Conservation (phyloP, 1,140 invertebrate genomes). For the Protaetia brevitarsis region DNA sequence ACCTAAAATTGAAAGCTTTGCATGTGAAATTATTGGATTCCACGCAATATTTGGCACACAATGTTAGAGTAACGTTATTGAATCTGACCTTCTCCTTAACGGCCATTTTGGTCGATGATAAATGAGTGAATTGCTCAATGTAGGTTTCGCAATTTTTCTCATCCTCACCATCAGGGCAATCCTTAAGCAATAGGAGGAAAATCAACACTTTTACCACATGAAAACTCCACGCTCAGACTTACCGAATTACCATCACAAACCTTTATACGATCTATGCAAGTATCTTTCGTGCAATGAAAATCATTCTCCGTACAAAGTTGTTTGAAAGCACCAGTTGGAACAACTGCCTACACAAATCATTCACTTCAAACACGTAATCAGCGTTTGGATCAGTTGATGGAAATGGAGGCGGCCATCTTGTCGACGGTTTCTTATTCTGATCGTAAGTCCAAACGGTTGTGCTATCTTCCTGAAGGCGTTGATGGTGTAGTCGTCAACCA, state of each 20-base stretch:
- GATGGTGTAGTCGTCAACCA: not conserved
- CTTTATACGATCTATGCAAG: slow-evolving; percentile 65
- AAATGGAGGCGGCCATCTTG: slow-evolving; percentile 37
- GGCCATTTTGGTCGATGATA: slow-evolving; percentile 48
- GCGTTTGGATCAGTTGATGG: slow-evolving; percentile 53
- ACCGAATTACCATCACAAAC: slow-evolving; percentile 66
- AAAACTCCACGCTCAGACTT: slow-evolving; percentile 15
- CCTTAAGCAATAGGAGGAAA: slow-evolving; percentile 39
- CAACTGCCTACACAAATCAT: slow-evolving; percentile 28
- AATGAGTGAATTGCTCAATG: slow-evolving; percentile 43
- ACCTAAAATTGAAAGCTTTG: slow-evolving; percentile 63
- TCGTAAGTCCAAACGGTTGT: not conserved
- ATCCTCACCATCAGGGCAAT: slow-evolving; percentile 64
- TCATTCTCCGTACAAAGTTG: slow-evolving; percentile 30
- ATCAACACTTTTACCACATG: not conserved
- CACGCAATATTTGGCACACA: slow-evolving; percentile 60
- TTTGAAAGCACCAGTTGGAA: not conserved
- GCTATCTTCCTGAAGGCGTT: not conserved
- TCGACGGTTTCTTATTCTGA: not conserved
- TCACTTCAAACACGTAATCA: slow-evolving; percentile 45
- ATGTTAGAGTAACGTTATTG: slow-evolving; percentile 55
- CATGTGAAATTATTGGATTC: slow-evolving; percentile 58
- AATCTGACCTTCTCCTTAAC: slow-evolving; percentile 58
- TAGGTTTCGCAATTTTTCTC: slow-evolving; percentile 51
- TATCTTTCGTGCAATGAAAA: slow-evolving; percentile 37